Percentiles rank a stretch among this genome's conserved stretches.
These are phyloP conservation scores for Chelon auratus DNA, from an alignment of 2,797 vertebrate genomes.

Conservation along the genomic window DNA sequence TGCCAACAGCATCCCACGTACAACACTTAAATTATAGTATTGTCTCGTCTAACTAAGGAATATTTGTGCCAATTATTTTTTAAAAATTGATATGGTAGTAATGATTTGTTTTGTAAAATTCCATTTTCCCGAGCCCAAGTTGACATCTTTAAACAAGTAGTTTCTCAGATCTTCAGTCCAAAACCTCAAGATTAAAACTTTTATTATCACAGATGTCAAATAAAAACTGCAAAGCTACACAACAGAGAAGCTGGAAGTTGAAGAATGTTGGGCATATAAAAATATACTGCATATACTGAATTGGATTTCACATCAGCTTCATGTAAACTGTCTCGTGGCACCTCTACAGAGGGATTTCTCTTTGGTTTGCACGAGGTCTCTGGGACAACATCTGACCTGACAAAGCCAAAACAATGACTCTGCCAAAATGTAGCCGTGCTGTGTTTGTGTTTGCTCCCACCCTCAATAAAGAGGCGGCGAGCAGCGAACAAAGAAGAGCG, in stretches of 20 bases:
- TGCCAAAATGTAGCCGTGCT: slow-evolving; percentile 41
- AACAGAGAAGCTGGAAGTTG: not conserved
- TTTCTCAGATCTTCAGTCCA: not conserved
- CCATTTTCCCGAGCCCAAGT: not conserved
- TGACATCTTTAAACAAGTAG: too few species aligned
- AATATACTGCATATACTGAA: too few species aligned
- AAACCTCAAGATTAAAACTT: not conserved
- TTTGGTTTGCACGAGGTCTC: slow-evolving; percentile 60
- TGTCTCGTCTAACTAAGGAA: not conserved
- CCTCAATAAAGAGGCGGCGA: slow-evolving; percentile 49
- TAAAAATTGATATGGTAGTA: not conserved
- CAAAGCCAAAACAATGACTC: slow-evolving; percentile 76
- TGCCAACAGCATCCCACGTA: not conserved
- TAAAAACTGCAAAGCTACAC: not conserved
- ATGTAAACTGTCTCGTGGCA: slow-evolving; percentile 15
- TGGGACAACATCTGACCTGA: slow-evolving; percentile 70
- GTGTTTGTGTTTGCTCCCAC: slow-evolving; percentile 49
- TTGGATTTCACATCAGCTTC: not conserved
- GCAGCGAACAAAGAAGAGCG: slow-evolving; percentile 65
- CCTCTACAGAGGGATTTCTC: slow-evolving; percentile 34
- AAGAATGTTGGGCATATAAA: too few species aligned
- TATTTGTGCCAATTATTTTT: not conserved
- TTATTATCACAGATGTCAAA: not conserved
- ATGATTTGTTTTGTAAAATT: not conserved
- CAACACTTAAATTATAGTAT: not conserved